A percentile compares a stretch with the other conserved stretches of the same genome.
phyloP scores from a whole-genome alignment of 2,797 vertebrate genomes.

The Gymnodraco acuticeps region DNA sequence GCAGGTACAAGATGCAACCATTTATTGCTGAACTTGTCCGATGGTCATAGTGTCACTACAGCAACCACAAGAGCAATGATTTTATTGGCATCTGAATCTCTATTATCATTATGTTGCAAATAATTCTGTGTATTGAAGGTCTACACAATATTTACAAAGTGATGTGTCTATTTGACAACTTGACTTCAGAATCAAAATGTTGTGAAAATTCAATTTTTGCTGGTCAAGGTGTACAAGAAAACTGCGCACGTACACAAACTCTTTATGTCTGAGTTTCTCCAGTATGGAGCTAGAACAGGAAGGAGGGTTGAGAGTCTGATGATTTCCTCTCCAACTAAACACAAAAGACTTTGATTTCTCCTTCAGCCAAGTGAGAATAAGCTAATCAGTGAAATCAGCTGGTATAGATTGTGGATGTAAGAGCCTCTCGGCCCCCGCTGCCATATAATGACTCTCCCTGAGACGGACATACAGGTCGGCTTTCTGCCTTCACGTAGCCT shows the following conservation, averaged over 20 bases:
- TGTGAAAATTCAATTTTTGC: background rate
- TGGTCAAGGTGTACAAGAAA: background rate
- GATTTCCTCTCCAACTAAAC: slow-evolving; percentile 6
- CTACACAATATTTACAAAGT: too few relatives aligned
- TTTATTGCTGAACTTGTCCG: too few relatives aligned
- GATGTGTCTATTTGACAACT: background rate
- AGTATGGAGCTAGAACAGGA: background rate
- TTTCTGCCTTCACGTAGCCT: slow-evolving; percentile 14
- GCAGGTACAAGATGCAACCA: too few relatives aligned
- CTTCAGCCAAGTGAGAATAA: background rate
- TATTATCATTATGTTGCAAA: too few relatives aligned
- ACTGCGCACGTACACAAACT: background rate
- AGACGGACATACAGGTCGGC: slow-evolving; percentile 2
- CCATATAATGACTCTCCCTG: slow-evolving; percentile 11
- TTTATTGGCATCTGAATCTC: too few relatives aligned
- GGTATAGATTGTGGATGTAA: background rate
- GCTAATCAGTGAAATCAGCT: slow-evolving; percentile 24
- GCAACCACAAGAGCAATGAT: too few relatives aligned
- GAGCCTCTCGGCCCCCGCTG: background rate
- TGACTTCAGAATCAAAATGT: background rate
- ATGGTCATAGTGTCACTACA: too few relatives aligned
- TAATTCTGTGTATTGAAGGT: too few relatives aligned
- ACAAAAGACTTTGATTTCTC: slow-evolving; percentile 25
- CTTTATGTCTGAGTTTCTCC: background rate
- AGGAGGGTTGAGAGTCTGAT: background rate